These are phyloP conservation scores for Drosophila merina DNA, from an alignment of 2,888 invertebrate genomes.

Conservation along the genomic window DNA sequence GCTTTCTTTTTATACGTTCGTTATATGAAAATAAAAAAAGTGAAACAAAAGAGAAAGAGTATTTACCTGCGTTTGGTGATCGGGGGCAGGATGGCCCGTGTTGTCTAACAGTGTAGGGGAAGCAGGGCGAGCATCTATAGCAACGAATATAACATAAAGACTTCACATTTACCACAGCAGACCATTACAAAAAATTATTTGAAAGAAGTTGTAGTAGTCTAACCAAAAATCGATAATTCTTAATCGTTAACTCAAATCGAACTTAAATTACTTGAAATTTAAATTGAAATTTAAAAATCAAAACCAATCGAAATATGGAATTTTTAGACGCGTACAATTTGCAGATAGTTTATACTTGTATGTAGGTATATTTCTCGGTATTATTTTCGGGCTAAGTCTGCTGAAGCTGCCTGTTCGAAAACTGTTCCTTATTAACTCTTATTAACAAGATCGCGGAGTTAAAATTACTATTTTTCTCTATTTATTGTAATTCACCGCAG, in stretches of 20 bases:
- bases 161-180: slow-evolving; percentile 85
- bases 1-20: slow-evolving; percentile 55
- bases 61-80: slow-evolving; percentile 90
- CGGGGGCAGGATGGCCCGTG: slow-evolving; percentile 91
- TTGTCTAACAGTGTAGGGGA: slow-evolving; percentile 94
- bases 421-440: slow-evolving; percentile 31
- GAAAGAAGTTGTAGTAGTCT: slow-evolving; percentile 76
- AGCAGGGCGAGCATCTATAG: slow-evolving; percentile 95
- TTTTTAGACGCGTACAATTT: slow-evolving; percentile 42
- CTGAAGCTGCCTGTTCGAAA: slow-evolving; percentile 37
- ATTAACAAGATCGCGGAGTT: slow-evolving; percentile 11
- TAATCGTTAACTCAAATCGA: slow-evolving; percentile 31
- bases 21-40: slow-evolving; percentile 61
- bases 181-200: slow-evolving; percentile 84
- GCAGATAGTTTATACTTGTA: slow-evolving; percentile 9
- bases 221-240: slow-evolving; percentile 43
- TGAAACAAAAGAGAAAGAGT: slow-evolving; percentile 81
- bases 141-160: slow-evolving; percentile 94
- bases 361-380: neutral
- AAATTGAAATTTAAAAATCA: slow-evolving; percentile 5
- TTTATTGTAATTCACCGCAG: slow-evolving; percentile 75
- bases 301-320: slow-evolving; percentile 28
- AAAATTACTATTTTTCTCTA: slow-evolving; percentile 52
- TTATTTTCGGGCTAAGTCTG: slow-evolving; percentile 23
- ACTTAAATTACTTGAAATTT: slow-evolving; percentile 15